These are phyloP conservation scores for Agonopterix subpropinquella DNA, from an alignment of 2,888 invertebrate genomes.

Conservation along the genomic window DNA sequence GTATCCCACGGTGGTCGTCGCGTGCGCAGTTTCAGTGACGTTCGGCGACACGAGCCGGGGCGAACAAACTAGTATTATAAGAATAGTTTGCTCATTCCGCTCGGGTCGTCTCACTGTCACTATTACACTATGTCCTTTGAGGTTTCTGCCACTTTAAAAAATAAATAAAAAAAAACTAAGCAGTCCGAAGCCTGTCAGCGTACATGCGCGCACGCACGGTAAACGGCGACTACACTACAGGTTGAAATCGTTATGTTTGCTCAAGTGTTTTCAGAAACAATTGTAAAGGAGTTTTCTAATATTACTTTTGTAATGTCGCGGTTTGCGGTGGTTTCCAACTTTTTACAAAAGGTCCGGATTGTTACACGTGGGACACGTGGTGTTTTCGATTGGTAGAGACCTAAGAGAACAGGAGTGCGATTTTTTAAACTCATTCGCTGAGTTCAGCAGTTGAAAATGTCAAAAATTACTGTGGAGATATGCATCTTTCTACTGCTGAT, in stretches of 20 bases:
- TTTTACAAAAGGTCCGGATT: neutral
- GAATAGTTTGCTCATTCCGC: constrained; percentile 73
- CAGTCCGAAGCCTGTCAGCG: constrained; percentile 7
- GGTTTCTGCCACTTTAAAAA: neutral
- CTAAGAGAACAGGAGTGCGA: too few relatives aligned
- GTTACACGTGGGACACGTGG: too few relatives aligned
- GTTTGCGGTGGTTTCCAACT: constrained; percentile 11
- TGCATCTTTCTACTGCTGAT: too few relatives aligned
- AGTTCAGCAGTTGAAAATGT: too few relatives aligned
- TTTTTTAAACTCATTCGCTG: too few relatives aligned
- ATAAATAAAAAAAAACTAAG: neutral
- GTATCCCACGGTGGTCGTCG: neutral
- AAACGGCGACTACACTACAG: neutral
- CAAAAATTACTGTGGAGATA: too few relatives aligned
- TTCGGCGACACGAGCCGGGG: constrained; percentile 73
- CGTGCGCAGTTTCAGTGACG: constrained; percentile 29
- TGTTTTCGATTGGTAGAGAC: too few relatives aligned
- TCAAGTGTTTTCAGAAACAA: constrained; percentile 72
- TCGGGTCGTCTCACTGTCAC: constrained; percentile 58
- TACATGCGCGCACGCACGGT: constrained; percentile 33
- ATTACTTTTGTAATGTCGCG: constrained; percentile 59
- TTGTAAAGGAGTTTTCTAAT: constrained; percentile 70
- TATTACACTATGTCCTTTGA: constrained; percentile 2
- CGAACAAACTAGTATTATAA: constrained; percentile 69
- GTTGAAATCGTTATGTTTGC: constrained; percentile 53